phyloP scores from a whole-genome alignment of 2,888 invertebrate species.

The Caenorhabditis becei region DNA sequence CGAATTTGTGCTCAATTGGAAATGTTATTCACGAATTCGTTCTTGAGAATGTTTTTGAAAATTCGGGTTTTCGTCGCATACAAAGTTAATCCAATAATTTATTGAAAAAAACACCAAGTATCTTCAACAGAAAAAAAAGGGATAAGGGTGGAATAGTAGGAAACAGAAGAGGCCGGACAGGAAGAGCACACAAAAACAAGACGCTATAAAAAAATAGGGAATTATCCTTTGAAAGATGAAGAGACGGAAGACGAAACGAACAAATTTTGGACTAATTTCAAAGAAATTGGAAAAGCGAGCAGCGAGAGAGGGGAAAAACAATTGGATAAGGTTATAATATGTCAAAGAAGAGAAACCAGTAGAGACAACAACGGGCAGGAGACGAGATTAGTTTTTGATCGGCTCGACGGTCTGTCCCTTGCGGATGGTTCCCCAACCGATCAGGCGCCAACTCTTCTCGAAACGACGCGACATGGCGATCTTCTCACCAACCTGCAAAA shows the following conservation, averaged over 20 bases:
- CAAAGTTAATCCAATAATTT: slow-evolving; percentile 38
- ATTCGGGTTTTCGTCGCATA: background rate
- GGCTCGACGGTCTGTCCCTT: slow-evolving; percentile 97
- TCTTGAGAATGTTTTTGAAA: background rate
- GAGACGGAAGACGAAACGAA: slow-evolving; percentile 12
- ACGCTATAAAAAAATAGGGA: slow-evolving; percentile 5
- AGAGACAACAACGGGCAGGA: slow-evolving; percentile 14
- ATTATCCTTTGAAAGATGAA: background rate
- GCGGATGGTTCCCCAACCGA: slow-evolving; percentile 99
- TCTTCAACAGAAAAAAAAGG: slow-evolving; percentile 21
- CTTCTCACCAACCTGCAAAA: slow-evolving; percentile 88
- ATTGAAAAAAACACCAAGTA: slow-evolving; percentile 48
- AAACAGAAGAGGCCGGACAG: slow-evolving; percentile 17
- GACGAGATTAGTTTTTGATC: slow-evolving; percentile 43
- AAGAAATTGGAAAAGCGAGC: slow-evolving; percentile 8
- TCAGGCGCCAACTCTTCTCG: slow-evolving; percentile 99
- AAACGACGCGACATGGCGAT: slow-evolving; percentile 98
- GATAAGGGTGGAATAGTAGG: slow-evolving; percentile 21
- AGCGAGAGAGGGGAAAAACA: slow-evolving; percentile 26
- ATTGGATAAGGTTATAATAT: slow-evolving; percentile 50
- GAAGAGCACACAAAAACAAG: slow-evolving; percentile 4
- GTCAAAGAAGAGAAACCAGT: slow-evolving; percentile 47
- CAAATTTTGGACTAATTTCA: slow-evolving; percentile 19
- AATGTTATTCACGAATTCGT: no score
- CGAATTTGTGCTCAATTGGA: no score